A percentile compares a stretch with the other conserved stretches of the same genome.
phyloP scores from a whole-genome alignment of 1,140 invertebrate species.

The Patella vulgata region DNA sequence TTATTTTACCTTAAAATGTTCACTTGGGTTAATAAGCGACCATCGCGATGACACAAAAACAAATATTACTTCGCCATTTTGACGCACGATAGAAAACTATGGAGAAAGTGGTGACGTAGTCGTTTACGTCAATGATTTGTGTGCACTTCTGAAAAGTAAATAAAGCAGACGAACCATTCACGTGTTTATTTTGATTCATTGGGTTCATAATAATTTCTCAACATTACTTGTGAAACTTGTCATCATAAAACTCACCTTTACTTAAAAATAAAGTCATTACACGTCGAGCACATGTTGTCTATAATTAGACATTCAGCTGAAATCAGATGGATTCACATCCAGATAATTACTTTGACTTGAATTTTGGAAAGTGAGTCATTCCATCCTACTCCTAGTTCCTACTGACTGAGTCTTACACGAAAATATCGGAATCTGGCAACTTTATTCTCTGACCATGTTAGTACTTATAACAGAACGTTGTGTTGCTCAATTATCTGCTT shows the following conservation, averaged over 20 bases:
- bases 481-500: no score
- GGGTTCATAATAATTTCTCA: not conserved
- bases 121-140: not conserved
- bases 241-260: not conserved
- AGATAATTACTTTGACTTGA: no score
- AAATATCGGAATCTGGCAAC: no score
- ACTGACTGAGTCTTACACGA: no score
- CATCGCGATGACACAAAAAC: no score
- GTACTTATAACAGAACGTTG: no score
- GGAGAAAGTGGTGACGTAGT: not conserved
- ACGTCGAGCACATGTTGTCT: not conserved
- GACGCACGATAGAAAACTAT: constrained; percentile 4
- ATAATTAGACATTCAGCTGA: not conserved
- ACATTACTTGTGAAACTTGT: not conserved
- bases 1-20: not conserved
- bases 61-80: constrained; percentile 2
- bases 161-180: not conserved
- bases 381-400: no score
- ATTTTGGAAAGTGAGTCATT: no score
- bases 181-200: not conserved
- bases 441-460: no score
- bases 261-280: not conserved
- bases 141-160: not conserved
- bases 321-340: no score
- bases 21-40: no score